These are phyloP conservation scores for Myiagra hebetior DNA, from an alignment of 2,113 vertebrate species.

Conservation along the genomic window DNA sequence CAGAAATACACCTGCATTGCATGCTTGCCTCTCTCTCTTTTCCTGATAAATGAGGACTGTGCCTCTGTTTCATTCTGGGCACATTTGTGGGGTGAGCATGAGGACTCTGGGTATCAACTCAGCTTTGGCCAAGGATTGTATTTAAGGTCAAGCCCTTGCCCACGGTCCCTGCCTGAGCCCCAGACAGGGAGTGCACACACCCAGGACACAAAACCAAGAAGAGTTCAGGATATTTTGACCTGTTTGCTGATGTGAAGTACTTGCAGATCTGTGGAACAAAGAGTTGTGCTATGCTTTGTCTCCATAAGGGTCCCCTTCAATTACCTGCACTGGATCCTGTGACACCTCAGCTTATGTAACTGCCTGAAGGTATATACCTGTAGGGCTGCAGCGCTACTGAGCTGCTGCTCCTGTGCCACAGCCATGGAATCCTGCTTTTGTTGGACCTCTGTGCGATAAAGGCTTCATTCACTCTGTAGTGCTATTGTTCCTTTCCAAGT, in stretches of 20 bases:
- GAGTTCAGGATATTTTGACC: background rate
- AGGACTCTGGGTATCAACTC: background rate
- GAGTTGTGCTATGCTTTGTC: background rate
- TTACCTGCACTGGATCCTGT: background rate
- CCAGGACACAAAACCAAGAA: background rate
- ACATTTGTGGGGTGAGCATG: rapidly evolving
- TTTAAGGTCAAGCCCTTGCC: background rate
- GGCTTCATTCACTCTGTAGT: conserved; percentile 16
- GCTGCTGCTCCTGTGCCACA: background rate
- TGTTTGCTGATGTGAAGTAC: background rate
- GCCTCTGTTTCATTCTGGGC: background rate
- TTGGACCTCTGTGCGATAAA: background rate
- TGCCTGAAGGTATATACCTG: background rate
- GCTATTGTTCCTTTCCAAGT: conserved; percentile 33
- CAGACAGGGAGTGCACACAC: rapidly evolving
- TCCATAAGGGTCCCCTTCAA: background rate
- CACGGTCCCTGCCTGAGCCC: rapidly evolving
- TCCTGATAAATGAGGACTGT: background rate
- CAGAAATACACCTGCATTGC: background rate
- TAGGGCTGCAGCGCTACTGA: background rate
- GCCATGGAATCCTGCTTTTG: background rate
- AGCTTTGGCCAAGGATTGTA: background rate
- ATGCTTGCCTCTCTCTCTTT: background rate
- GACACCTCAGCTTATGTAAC: background rate
- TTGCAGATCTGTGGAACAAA: background rate